phyloP scores from a whole-genome alignment of 2,888 invertebrate species.

The Malachius bipustulatus region DNA sequence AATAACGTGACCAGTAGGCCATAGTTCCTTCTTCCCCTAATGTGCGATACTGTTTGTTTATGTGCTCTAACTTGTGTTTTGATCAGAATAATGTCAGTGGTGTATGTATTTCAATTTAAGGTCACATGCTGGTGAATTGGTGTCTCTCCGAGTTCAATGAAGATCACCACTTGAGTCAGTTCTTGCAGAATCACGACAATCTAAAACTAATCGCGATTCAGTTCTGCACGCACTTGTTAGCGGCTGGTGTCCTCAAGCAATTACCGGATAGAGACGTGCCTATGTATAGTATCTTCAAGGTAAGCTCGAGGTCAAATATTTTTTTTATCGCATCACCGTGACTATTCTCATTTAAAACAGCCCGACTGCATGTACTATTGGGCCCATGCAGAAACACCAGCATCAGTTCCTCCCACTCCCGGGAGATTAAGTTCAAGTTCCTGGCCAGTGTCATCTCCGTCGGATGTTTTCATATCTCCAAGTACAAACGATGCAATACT shows the following conservation, averaged over 20 bases:
- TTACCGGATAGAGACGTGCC: constrained; percentile 63
- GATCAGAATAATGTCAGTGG: constrained; percentile 10
- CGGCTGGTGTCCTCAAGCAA: constrained; percentile 74
- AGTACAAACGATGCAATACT: constrained; percentile 21
- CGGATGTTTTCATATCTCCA: constrained; percentile 23
- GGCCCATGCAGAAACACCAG: constrained; percentile 66
- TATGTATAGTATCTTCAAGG: constrained; percentile 57
- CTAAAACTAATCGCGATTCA: constrained; percentile 65
- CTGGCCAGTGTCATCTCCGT: constrained; percentile 54
- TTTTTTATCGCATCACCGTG: constrained; percentile 5
- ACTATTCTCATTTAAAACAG: constrained; percentile 40
- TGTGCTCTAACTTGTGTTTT: not conserved
- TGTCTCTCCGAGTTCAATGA: constrained; percentile 67
- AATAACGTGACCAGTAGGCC: constrained; percentile 29
- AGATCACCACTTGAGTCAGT: constrained; percentile 50
- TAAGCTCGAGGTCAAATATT: constrained; percentile 34
- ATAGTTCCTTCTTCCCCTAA: constrained; percentile 24
- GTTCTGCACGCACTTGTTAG: constrained; percentile 77
- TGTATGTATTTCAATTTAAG: constrained; percentile 41
- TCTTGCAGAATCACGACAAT: constrained; percentile 58
- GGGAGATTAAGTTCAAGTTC: constrained; percentile 58
- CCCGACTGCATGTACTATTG: constrained; percentile 86
- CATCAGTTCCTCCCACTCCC: constrained; percentile 56
- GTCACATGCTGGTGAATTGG: constrained; percentile 88
- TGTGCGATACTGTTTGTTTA: not conserved